Evolutionary conservation across 2,888 invertebrate species (phyloP).

Genomic region (Theodoxus fluviatilis): DNA sequence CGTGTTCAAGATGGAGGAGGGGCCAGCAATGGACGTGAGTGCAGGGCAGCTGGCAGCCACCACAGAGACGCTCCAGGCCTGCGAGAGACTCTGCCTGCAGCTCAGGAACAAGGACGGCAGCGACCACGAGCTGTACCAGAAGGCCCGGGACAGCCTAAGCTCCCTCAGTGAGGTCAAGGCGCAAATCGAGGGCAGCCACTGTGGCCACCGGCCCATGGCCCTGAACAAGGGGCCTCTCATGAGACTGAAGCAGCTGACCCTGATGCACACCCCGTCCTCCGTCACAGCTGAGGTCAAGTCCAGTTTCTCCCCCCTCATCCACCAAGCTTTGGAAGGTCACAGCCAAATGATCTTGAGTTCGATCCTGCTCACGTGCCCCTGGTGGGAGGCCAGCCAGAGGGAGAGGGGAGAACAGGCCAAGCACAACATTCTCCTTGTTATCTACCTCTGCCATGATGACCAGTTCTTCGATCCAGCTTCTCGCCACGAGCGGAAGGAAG

Average conservation of each 20-base stretch:
- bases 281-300: slow-evolving; percentile 38
- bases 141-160: slow-evolving; percentile 38
- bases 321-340: slow-evolving; percentile 40
- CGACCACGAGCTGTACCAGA: no score
- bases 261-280: slow-evolving; percentile 51
- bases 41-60: no score
- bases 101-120: no score
- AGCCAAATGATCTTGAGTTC: slow-evolving; percentile 41
- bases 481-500: slow-evolving; percentile 46
- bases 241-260: slow-evolving; percentile 45
- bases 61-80: no score
- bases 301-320: slow-evolving; percentile 40
- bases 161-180: slow-evolving; percentile 44
- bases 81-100: no score
- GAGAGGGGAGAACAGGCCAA: slow-evolving; percentile 58
- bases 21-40: no score
- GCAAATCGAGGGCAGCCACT: slow-evolving; percentile 42
- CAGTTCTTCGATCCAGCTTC: slow-evolving; percentile 51
- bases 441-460: slow-evolving; percentile 46
- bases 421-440: slow-evolving; percentile 52
- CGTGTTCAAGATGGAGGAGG: no score
- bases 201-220: slow-evolving; percentile 35
- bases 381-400: slow-evolving; percentile 49
- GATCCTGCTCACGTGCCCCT: slow-evolving; percentile 51
- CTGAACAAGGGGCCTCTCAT: slow-evolving; percentile 37